These are phyloP conservation scores for Paracanthobrama guichenoti DNA, from an alignment of 2,113 vertebrate genomes.

Conservation along the genomic window DNA sequence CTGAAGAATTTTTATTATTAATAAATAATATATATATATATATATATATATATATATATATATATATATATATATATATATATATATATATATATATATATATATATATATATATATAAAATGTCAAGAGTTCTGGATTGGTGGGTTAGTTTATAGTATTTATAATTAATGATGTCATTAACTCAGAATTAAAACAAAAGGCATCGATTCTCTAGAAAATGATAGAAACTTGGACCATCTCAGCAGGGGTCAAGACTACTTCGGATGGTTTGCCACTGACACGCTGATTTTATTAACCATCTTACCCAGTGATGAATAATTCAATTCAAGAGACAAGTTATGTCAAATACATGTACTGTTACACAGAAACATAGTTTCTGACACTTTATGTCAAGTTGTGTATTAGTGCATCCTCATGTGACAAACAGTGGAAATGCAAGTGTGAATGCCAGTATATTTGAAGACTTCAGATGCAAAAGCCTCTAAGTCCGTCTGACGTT, in stretches of 20 bases:
- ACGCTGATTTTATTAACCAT: not conserved
- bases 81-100: too few species aligned
- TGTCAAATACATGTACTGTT: not conserved
- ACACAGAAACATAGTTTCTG: not conserved
- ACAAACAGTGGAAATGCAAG: not conserved
- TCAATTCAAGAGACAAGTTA: not conserved
- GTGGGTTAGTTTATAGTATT: not conserved
- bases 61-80: too few species aligned
- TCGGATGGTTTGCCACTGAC: not conserved
- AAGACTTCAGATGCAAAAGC: too few species aligned
- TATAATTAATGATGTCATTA: not conserved
- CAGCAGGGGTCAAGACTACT: not conserved
- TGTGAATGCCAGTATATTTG: not conserved
- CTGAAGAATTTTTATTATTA: not conserved
- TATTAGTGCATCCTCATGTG: conserved; percentile 1
- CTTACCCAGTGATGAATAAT: not conserved
- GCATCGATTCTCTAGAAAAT: too few species aligned
- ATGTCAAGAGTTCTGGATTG: too few species aligned
- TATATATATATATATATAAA: too few species aligned
- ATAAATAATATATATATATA: not conserved
- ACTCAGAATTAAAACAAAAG: not conserved
- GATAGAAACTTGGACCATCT: not conserved
- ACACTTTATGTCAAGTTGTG: not conserved
- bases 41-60: too few species aligned
- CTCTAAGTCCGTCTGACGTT: too few species aligned